These are phyloP conservation scores for Meliscaeva auricollis DNA, from an alignment of 2,888 invertebrate species.

Conservation along the genomic window DNA sequence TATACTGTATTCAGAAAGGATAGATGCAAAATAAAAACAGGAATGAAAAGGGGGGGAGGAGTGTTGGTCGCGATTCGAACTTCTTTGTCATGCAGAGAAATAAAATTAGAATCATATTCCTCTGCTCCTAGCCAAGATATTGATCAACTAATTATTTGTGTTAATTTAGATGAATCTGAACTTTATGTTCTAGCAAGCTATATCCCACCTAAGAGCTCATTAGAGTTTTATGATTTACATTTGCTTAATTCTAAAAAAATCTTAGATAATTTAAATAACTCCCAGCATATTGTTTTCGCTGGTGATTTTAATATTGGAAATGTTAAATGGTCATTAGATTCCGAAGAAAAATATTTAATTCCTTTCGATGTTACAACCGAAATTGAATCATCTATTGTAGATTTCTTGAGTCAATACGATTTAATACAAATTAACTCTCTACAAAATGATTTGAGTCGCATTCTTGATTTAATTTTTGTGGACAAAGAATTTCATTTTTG, in stretches of 20 bases:
- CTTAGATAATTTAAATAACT: constrained; percentile 1
- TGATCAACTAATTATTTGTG: neutral
- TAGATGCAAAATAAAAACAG: neutral
- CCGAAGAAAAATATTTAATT: neutral
- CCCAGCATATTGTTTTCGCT: neutral
- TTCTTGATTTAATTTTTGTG: constrained; percentile 6
- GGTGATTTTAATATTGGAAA: constrained; percentile 1
- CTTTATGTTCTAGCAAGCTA: neutral
- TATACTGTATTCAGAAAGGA: neutral
- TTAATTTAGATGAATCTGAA: neutral
- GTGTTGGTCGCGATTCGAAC: neutral
- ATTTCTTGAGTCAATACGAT: neutral
- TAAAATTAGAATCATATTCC: neutral
- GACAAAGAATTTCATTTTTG: neutral
- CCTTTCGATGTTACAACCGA: neutral
- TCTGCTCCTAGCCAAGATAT: neutral
- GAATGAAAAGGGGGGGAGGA: neutral
- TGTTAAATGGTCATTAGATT: neutral
- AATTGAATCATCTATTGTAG: neutral
- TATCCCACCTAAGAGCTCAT: neutral
- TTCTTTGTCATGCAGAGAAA: constrained; percentile 1
- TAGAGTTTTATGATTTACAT: constrained; percentile 5
- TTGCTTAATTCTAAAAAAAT: neutral
- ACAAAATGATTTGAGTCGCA: neutral
- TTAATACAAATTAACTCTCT: neutral